A percentile compares a stretch with the other conserved stretches of the same genome.
These are phyloP conservation scores for Unio delphinus DNA, from an alignment of 2,888 invertebrate species.

Conservation along the genomic window DNA sequence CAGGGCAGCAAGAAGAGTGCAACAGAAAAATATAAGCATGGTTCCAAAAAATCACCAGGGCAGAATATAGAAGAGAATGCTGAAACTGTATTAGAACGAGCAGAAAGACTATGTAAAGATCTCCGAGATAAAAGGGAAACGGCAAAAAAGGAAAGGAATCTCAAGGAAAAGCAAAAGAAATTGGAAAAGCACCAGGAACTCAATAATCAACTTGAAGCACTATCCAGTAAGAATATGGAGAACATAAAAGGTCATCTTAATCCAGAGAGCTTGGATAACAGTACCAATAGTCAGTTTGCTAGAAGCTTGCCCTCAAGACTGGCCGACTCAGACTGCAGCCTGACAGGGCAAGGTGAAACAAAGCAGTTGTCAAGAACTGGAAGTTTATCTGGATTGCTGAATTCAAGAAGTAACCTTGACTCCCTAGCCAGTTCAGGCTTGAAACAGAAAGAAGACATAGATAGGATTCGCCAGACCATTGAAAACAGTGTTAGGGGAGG, in stretches of 20 bases:
- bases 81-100: constrained; percentile 49
- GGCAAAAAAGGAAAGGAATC: constrained; percentile 36
- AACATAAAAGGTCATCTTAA: constrained; percentile 46
- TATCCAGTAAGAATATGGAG: constrained; percentile 39
- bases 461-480: constrained; percentile 31
- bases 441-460: constrained; percentile 8
- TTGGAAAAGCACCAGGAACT: constrained; percentile 39
- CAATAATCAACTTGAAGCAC: constrained; percentile 36
- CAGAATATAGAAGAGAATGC: constrained; percentile 8
- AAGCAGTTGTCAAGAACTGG: neutral
- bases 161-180: constrained; percentile 38
- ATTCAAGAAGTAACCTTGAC: constrained; percentile 1
- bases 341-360: constrained; percentile 1
- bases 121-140: constrained; percentile 47
- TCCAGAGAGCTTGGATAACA: no score
- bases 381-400: neutral
- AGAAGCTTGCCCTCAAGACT: no score
- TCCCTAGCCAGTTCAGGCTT: neutral
- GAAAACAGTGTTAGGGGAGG: constrained; percentile 35
- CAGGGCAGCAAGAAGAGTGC: constrained; percentile 6
- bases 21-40: constrained; percentile 3
- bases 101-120: constrained; percentile 55
- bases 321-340: no score
- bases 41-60: constrained; percentile 7
- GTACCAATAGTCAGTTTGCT: no score